A percentile compares a stretch with the other conserved stretches of the same genome.
Evolutionary conservation across 2,888 invertebrate genomes (phyloP).

Genomic region (Priapulus caudatus): DNA sequence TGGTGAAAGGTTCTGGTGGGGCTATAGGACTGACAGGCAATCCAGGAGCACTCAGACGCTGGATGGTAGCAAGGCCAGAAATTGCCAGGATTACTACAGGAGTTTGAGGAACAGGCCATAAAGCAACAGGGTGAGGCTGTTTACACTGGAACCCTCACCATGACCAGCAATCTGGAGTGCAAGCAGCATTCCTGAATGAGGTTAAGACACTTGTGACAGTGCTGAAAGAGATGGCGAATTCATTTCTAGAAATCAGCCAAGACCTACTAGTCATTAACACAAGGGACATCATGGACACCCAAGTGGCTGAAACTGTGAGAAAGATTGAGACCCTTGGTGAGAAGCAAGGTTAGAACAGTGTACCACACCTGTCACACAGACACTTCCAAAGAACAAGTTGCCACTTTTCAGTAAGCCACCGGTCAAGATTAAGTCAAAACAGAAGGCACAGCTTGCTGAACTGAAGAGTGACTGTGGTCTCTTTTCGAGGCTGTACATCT

Average conservation of each 20-base stretch:
- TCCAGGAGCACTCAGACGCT: slow-evolving; percentile 4
- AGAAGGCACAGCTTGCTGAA: not conserved
- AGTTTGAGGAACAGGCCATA: slow-evolving; percentile 4
- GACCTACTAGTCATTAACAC: too few relatives aligned
- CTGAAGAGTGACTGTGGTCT: slow-evolving; percentile 11
- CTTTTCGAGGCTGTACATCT: slow-evolving; percentile 14
- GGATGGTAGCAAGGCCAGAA: slow-evolving; percentile 11
- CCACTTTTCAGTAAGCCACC: not conserved
- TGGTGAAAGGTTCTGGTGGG: slow-evolving; percentile 9
- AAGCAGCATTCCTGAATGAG: too few relatives aligned
- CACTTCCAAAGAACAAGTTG: not conserved
- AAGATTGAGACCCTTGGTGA: not conserved
- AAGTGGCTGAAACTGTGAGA: slow-evolving; percentile 3
- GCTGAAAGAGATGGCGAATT: too few relatives aligned
- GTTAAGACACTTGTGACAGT: too few relatives aligned
- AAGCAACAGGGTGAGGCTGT: not conserved
- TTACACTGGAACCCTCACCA: too few relatives aligned
- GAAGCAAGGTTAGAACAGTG: slow-evolving; percentile 3
- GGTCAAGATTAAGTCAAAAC: not conserved
- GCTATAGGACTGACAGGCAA: slow-evolving; percentile 8
- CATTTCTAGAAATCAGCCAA: too few relatives aligned
- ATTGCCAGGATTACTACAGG: not conserved
- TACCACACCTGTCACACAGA: not conserved
- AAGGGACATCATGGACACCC: too few relatives aligned
- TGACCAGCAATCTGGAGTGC: too few relatives aligned